Evolutionary conservation across 2,113 vertebrate genomes (phyloP), one percentile per base, ranked within the genome.

Genomic region (Trogon melanurus): DNA sequence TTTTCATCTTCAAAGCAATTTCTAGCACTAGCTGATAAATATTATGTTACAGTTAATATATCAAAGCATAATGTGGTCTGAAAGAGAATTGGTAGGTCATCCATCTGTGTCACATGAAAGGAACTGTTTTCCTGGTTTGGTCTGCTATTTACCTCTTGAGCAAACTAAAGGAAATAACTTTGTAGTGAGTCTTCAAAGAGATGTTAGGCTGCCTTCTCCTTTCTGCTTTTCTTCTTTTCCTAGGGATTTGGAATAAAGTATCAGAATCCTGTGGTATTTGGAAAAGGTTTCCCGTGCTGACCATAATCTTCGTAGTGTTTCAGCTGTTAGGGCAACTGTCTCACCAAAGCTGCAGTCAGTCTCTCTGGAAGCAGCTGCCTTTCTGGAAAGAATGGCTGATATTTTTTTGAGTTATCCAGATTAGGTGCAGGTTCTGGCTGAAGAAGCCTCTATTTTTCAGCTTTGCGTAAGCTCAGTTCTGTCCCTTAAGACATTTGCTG

Each of bases 1-100:
- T 93, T 94, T 94, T 96, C 70, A 79, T 94, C 96, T 96, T 96
- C 92, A 96, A 96, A 96, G 93, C 50, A 50, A 61, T 94, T 91
- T 94, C 56, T 90, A 92, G 56, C 72, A 18, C 69, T 54, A 38
- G 70, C 76, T 88, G 80, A 90, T 94, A 92, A 93, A 92, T 92
- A 92, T 80, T 79, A 78, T 81, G 95, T 92, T 96, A 78, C 90
- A 92, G 88, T 94, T 95, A 94, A 91, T 93, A 69, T 92, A 86
- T 91, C 96, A 96, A 96, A 94, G 83, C 72, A 47, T 85, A 91
- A 60, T 75, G 75, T 45, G 61, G 85, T 78, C 62, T 91, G 67
- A 91, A 93, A 66, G 61, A 71, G 91, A 91, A 64, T 30, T 91
- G 82, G 57, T 74, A 25, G 94, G 74, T 86, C 64, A 78, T 95